Percentiles rank a stretch among this genome's conserved stretches.
Evolutionary conservation across 1,140 invertebrate genomes (phyloP).

Genomic region (Piezodorus guildinii): DNA sequence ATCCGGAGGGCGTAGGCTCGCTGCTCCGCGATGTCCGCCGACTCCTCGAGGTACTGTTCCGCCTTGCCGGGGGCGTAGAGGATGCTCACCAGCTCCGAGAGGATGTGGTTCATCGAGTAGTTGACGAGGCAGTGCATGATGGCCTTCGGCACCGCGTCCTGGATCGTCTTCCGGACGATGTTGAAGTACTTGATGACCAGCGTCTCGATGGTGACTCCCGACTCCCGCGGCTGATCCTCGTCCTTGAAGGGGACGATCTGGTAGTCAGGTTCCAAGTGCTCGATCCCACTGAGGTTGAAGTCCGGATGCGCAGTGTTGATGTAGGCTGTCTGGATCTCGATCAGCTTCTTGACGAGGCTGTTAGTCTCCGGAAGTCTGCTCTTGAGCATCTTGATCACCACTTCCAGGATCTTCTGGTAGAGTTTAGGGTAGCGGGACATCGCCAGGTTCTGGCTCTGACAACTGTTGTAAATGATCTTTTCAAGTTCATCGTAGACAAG

Average conservation of each 20-base stretch:
- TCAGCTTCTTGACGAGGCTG: conserved; percentile 52
- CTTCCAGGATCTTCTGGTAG: conserved; percentile 54
- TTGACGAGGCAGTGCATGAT: conserved; percentile 30
- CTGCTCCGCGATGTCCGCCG: conserved; percentile 10
- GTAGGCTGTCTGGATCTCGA: conserved; percentile 54
- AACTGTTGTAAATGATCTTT: conserved; percentile 57
- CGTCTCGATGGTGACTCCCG: conserved; percentile 20
- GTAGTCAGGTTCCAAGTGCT: background rate
- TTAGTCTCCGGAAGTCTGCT: conserved; percentile 51
- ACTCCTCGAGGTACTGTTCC: conserved; percentile 20
- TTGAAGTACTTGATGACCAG: conserved; percentile 28
- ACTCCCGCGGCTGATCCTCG: conserved; percentile 2
- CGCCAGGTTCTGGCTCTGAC: conserved; percentile 39
- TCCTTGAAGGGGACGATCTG: background rate
- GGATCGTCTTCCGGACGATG: conserved; percentile 26
- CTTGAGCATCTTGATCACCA: conserved; percentile 50
- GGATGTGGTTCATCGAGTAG: conserved; percentile 23
- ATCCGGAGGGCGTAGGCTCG: conserved; percentile 4
- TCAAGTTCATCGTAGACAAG: conserved; percentile 65
- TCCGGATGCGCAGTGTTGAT: conserved; percentile 68
- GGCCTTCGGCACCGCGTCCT: conserved; percentile 28
- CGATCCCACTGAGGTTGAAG: conserved; percentile 5
- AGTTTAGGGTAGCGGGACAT: conserved; percentile 58
- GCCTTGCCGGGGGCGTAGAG: conserved; percentile 22
- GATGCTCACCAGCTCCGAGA: conserved; percentile 22